Evolutionary conservation across 2,113 vertebrate species (phyloP).

Genomic region (Microcebus lehilahytsara): DNA sequence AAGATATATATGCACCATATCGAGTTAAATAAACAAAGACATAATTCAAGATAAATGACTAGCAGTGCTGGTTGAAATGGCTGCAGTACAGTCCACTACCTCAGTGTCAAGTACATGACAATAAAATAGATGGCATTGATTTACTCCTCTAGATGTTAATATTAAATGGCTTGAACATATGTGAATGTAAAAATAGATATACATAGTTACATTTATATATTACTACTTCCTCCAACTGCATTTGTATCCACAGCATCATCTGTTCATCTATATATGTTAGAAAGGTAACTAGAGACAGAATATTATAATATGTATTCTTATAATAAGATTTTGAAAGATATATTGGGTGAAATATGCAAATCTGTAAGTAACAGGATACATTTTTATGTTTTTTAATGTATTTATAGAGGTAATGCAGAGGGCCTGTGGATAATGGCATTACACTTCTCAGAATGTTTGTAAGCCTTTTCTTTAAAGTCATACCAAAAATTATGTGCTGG

Average conservation of each 20-base stretch:
- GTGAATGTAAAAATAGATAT: neutral
- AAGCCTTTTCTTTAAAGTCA: neutral
- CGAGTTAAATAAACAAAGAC: conserved; percentile 72
- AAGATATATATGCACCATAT: conserved; percentile 71
- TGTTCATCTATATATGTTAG: neutral
- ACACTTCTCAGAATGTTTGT: neutral
- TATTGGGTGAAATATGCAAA: neutral
- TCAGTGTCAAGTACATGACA: conserved; percentile 51
- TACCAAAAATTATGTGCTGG: neutral
- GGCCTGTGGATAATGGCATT: accelerated
- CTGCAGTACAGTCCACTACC: conserved; percentile 3
- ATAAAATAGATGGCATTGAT: conserved; percentile 61
- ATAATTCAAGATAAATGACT: conserved; percentile 78
- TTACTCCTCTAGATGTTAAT: conserved; percentile 42
- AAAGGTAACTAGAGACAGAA: neutral
- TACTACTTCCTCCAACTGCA: neutral
- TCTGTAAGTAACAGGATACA: neutral
- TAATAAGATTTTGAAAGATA: neutral
- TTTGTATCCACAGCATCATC: neutral
- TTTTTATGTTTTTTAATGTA: neutral
- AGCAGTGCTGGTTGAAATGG: conserved; percentile 13
- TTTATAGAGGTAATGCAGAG: neutral
- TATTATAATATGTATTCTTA: neutral
- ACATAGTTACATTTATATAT: conserved; percentile 45
- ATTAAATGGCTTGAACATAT: conserved; percentile 49